phyloP scores from a whole-genome alignment of 2,888 invertebrate genomes.

The Synanthedon andrenaeformis region DNA sequence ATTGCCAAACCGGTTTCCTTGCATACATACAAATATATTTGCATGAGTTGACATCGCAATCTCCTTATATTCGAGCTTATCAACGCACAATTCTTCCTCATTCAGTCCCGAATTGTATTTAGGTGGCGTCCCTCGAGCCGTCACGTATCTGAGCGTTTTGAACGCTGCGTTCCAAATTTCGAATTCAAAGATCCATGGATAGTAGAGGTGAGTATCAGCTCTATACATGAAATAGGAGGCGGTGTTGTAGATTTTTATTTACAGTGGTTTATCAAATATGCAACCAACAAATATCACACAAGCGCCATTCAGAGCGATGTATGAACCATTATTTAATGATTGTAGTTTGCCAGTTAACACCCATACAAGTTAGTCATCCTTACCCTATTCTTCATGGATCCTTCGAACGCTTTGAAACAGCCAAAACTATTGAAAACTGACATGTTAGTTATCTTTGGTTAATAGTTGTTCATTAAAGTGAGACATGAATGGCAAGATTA shows the following conservation, averaged over 20 bases:
- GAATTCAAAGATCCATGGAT: not conserved
- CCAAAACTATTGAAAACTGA: no score
- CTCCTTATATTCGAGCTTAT: conserved; percentile 40
- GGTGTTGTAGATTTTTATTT: no score
- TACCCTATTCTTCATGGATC: no score
- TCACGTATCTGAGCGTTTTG: conserved; percentile 8
- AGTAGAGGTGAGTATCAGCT: not conserved
- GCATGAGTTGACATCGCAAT: conserved; percentile 33
- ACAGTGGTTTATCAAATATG: no score
- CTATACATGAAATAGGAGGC: no score
- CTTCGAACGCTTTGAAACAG: no score
- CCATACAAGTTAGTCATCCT: no score
- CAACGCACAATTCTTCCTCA: conserved; percentile 34
- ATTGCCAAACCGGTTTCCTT: conserved; percentile 20
- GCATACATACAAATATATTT: conserved; percentile 23
- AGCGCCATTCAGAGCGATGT: no score
- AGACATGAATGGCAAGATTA: not conserved
- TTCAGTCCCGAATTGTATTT: conserved; percentile 36
- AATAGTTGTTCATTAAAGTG: not conserved
- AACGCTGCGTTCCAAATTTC: not conserved
- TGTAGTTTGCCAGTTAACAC: no score
- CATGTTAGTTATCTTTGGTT: not conserved
- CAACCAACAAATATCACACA: no score
- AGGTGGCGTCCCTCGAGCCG: conserved; percentile 12
- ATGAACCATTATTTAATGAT: no score